Percentiles rank a stretch among this genome's conserved stretches.
Evolutionary conservation across 64 coral and sea anemone species (phyloP).

Genomic region (Pocillopora damicornis): DNA sequence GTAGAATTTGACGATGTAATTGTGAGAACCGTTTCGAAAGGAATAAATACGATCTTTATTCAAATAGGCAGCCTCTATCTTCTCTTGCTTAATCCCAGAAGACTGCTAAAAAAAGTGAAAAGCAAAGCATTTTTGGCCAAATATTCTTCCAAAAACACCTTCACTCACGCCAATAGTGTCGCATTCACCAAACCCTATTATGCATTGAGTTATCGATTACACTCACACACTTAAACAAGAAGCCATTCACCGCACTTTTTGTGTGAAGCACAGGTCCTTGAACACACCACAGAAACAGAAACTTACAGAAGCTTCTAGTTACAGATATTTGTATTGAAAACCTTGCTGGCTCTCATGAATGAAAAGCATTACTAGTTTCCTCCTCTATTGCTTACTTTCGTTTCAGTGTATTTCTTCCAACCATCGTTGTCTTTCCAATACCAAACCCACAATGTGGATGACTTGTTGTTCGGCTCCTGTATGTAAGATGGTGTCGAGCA

Average conservation of each 20-base stretch:
- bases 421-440: slow-evolving; percentile 21
- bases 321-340: no score
- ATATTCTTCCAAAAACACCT: no score
- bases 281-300: no score
- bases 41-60: background rate
- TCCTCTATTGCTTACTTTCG: background rate
- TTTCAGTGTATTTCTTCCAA: slow-evolving; percentile 20
- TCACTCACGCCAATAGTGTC: no score
- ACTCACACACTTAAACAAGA: no score
- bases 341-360: no score
- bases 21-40: background rate
- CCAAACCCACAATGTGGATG: slow-evolving; percentile 4
- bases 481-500: background rate
- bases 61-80: slow-evolving; percentile 2
- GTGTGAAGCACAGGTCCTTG: no score
- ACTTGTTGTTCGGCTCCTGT: background rate
- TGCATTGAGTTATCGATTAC: no score
- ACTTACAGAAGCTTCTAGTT: no score
- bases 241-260: no score
- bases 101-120: background rate
- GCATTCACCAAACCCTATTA: no score
- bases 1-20: slow-evolving; percentile 5
- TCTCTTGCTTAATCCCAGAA: background rate
- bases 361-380: no score
- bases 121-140: background rate